Evolutionary conservation across 2,113 vertebrate species (phyloP).

Genomic region (Eidolon helvum): DNA sequence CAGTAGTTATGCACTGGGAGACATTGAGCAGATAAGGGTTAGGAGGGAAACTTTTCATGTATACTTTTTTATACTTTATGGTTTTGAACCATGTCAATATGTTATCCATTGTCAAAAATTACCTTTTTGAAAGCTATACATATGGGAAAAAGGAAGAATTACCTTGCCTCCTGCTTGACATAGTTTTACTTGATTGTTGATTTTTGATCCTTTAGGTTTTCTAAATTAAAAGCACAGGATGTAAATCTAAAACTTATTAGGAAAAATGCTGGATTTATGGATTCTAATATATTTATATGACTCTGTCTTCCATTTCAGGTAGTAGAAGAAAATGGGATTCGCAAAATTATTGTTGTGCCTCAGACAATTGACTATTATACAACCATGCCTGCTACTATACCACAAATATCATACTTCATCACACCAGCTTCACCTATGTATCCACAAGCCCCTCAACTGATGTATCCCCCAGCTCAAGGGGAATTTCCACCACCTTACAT

Average conservation of each 20-base stretch:
- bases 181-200: neutral
- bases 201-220: neutral
- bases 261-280: neutral
- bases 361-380: constrained; percentile 85
- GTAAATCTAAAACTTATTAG: neutral
- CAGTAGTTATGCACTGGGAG: neutral
- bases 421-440: constrained; percentile 80
- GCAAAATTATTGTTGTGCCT: constrained; percentile 87
- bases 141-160: neutral
- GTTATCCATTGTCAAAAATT: neutral
- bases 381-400: constrained; percentile 77
- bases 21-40: neutral
- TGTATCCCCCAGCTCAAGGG: constrained; percentile 80
- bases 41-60: neutral
- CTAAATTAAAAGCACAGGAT: neutral
- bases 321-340: constrained; percentile 88
- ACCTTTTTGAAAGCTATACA: neutral
- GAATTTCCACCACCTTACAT: constrained; percentile 79
- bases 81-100: neutral
- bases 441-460: constrained; percentile 78
- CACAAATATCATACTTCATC: constrained; percentile 79
- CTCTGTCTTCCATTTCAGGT: constrained; percentile 75
- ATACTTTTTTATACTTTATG: neutral
- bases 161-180: neutral
- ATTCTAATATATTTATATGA: neutral